phyloP scores from a whole-genome alignment of 2,113 vertebrate genomes.

The Xenotilapia leptura region DNA sequence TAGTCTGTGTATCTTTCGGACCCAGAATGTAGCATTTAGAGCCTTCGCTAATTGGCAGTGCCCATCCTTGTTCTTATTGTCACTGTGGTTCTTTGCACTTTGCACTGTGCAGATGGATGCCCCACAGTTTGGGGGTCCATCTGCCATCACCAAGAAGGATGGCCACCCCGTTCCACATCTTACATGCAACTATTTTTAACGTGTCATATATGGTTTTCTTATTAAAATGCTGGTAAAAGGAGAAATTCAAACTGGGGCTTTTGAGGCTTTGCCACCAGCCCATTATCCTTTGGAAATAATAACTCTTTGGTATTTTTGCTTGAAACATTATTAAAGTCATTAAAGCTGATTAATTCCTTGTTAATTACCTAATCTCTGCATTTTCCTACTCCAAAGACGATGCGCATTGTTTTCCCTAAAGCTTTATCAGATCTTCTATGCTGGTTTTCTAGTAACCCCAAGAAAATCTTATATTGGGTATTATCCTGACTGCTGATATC shows the following conservation, averaged over 20 bases:
- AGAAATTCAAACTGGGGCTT: not conserved
- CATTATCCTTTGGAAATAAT: not conserved
- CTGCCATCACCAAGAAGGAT: not conserved
- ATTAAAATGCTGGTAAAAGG: not conserved
- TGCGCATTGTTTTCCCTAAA: accelerated
- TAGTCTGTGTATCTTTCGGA: not conserved
- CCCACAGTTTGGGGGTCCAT: not conserved
- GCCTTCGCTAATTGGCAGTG: not conserved
- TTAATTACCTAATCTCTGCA: not conserved
- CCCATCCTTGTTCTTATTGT: not conserved
- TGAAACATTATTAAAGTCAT: not conserved
- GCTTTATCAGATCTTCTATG: not conserved
- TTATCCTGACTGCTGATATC: not conserved
- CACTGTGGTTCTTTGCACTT: not conserved
- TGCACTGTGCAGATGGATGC: not conserved
- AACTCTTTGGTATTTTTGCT: not conserved
- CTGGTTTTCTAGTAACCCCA: not conserved
- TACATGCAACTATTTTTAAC: not conserved
- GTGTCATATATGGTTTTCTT: not conserved
- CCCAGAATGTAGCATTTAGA: not conserved
- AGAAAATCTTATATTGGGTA: not conserved
- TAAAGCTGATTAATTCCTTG: not conserved
- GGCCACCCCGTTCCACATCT: not conserved
- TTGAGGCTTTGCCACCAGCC: not conserved
- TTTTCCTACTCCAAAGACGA: not conserved